Base-by-base conservation (phyloP, 2,797 vertebrate species). In the Sciurus vulgaris region DNA sequence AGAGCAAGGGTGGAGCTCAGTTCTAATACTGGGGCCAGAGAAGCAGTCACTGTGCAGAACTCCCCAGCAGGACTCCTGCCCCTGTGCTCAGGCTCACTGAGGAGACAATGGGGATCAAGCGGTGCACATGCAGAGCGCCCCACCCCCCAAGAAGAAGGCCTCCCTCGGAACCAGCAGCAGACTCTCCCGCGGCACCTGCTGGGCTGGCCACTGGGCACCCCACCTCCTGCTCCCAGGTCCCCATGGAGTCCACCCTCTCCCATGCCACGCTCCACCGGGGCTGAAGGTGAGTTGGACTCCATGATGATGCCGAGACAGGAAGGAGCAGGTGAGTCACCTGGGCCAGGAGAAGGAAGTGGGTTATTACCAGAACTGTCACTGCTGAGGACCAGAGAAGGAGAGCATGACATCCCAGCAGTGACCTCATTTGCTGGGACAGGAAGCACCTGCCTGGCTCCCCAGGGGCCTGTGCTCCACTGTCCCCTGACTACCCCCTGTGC, bases 241-340 rank as follows among this genome's bases (percentile, higher is more conserved):
- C 18, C 84, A 18, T 0, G 13, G 54, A 81, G 76, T 11, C 30
- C 11, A 5, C 38, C 85, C 56, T 72, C 54, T 65, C 35, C 26
- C 69, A 33, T 35, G 28, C 17, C 86, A 81, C 33, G 24, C 86
- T 81, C 51, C 9, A 33, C 28, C 14, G 35, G 73, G 56, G 77
- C 47, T 54, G 38, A 47, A 38, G 38, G n/a, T 22, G 67, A 65
- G 41, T 33, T 35, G 30, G 70, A 61, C 30, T 7, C 30, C 26
- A 11, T 5, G 70, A 54, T 51, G 72, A 78, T 63, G 63, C 78
- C 61, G 84, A 49, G 59, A 77, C 17, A 30, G 63, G 51, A 38
- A 41, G 78, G 47, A 89, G 73, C 35, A 59, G 61, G 38, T 61
- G 93, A 89, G 61, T 94, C 86, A 74, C 61, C 70, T 59, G n/a